These are phyloP conservation scores for Cordilura impudica DNA, from an alignment of 2,888 invertebrate genomes.

Conservation along the genomic window DNA sequence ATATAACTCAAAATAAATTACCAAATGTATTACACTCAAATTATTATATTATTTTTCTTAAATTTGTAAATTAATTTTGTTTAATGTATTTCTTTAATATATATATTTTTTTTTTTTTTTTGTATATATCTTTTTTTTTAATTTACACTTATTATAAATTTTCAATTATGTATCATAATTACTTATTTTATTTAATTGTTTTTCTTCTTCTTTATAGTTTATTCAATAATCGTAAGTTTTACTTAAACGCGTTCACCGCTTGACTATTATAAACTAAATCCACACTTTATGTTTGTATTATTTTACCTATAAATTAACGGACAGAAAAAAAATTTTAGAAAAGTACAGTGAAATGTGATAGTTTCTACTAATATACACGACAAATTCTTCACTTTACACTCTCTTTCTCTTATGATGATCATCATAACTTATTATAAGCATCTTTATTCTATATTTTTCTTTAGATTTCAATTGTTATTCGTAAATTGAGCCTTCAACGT, in stretches of 20 bases:
- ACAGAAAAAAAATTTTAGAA: no score
- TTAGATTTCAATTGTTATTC: constrained; percentile 48
- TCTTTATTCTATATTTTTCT: constrained; percentile 13
- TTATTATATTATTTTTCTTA: no score
- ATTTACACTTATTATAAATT: no score
- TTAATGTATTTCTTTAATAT: no score
- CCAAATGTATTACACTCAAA: no score
- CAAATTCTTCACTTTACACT: background rate
- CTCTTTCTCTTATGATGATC: background rate
- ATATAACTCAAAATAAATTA: no score
- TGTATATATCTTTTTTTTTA: no score
- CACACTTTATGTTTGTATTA: constrained; percentile 41
- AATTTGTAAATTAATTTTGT: no score
- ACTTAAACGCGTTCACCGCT: constrained; percentile 53
- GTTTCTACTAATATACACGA: background rate
- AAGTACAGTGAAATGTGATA: background rate
- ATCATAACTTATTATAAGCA: constrained; percentile 11
- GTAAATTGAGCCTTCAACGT: constrained; percentile 69
- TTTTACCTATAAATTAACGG: constrained; percentile 51
- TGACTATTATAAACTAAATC: constrained; percentile 59
- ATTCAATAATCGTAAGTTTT: constrained; percentile 1
- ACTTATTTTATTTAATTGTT: no score
- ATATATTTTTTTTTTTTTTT: no score
- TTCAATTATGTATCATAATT: no score
- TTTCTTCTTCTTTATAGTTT: no score